Evolutionary conservation across 1,140 invertebrate species (phyloP).

Genomic region (Stratiolaelaps scimitus): DNA sequence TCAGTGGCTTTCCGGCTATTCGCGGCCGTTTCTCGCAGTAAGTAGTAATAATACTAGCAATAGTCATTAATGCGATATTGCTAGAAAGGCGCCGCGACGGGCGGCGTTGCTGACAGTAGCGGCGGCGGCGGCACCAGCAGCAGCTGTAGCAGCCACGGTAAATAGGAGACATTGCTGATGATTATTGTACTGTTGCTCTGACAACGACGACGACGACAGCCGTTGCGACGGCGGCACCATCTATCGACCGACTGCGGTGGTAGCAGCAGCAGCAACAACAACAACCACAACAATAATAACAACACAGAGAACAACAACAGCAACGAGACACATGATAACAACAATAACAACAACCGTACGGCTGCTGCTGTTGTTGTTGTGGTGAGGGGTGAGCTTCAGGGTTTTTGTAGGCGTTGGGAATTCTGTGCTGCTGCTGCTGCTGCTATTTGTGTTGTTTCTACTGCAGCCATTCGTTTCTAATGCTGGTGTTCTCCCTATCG

Average conservation of each 20-base stretch:
- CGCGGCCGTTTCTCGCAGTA: no score
- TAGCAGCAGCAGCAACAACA: slow-evolving; percentile 7
- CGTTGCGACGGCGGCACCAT: neutral
- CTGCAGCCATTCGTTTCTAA: no score
- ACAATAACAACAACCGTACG: neutral
- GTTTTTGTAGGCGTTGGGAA: no score
- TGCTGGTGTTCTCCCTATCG: no score
- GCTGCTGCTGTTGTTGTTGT: neutral
- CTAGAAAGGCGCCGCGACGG: no score
- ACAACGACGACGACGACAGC: neutral
- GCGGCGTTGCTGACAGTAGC: neutral
- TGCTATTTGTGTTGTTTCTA: no score
- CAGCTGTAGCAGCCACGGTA: neutral
- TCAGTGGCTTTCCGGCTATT: no score
- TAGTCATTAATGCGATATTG: no score
- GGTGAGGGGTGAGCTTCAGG: no score
- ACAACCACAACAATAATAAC: slow-evolving; percentile 15
- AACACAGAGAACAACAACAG: neutral
- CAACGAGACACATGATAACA: neutral
- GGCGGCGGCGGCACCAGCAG: neutral
- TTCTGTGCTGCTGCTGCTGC: no score
- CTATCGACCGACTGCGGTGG: neutral
- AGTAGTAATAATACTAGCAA: no score
- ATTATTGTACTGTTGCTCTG: neutral
- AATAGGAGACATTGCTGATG: neutral